phyloP scores from a whole-genome alignment of 1,140 invertebrate species.

The Pogonomyrmex californicus region DNA sequence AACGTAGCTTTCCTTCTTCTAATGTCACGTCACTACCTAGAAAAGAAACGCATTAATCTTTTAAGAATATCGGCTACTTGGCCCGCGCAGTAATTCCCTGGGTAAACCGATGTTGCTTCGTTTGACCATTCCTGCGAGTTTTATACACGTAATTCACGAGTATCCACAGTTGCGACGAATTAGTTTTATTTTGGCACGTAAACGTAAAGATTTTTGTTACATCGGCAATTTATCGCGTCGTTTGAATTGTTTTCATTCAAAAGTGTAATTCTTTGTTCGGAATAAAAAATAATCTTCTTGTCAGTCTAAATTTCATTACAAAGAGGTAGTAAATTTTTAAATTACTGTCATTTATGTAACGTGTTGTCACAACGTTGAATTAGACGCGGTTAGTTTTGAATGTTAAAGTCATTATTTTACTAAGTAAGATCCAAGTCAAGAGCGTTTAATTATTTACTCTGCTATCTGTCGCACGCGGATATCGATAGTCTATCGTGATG shows the following conservation, averaged over 20 bases:
- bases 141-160: conserved; percentile 58
- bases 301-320: neutral
- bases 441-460: conserved; percentile 13
- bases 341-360: neutral
- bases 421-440: neutral
- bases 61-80: conserved; percentile 77
- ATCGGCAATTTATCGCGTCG: conserved; percentile 20
- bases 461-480: neutral
- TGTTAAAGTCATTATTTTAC: conserved; percentile 18
- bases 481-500: neutral
- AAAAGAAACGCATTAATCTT: conserved; percentile 80
- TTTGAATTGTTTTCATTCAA: conserved; percentile 39
- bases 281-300: neutral
- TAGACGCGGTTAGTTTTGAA: neutral
- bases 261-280: neutral
- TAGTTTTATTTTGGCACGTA: conserved; percentile 36
- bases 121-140: conserved; percentile 72
- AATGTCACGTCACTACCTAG: conserved; percentile 78
- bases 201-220: conserved; percentile 33
- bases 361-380: neutral
- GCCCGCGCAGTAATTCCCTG: conserved; percentile 73
- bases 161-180: conserved; percentile 4
- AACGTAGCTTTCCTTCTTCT: conserved; percentile 71
- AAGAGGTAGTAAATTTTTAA: neutral
- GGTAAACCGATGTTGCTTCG: conserved; percentile 66